Percentiles rank a stretch among this genome's conserved stretches.
Conservation (phyloP, 2,113 vertebrate species). For the Gavialis gangeticus region DNA sequence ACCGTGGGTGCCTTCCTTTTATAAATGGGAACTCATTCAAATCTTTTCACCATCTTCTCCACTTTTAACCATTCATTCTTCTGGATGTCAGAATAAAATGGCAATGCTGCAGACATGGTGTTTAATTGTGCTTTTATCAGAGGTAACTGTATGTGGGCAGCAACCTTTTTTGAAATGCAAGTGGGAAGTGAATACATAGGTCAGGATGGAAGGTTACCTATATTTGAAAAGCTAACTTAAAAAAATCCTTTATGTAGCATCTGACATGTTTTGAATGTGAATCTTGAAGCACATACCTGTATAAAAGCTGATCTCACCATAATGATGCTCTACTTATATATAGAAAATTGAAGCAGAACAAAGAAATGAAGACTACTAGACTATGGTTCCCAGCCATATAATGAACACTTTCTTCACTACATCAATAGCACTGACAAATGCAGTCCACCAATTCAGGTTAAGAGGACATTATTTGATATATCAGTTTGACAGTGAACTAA, state of each 20-base stretch:
- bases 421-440: conserved; percentile 62
- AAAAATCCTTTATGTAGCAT: conserved; percentile 36
- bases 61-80: conserved; percentile 4
- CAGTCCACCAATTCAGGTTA: neutral
- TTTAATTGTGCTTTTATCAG: conserved; percentile 49
- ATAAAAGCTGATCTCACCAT: conserved; percentile 8
- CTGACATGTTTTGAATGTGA: conserved; percentile 27
- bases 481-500: conserved; percentile 50
- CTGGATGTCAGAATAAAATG: conserved; percentile 10
- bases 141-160: conserved; percentile 22
- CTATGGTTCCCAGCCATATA: conserved; percentile 13
- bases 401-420: conserved; percentile 20
- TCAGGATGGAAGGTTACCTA: conserved; percentile 49
- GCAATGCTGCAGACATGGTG: conserved; percentile 7
- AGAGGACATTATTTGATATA: conserved; percentile 47
- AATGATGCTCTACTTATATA: neutral
- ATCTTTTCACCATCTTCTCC: conserved; percentile 31
- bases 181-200: conserved; percentile 38
- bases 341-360: conserved; percentile 46
- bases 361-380: conserved; percentile 19
- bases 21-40: conserved; percentile 47
- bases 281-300: conserved; percentile 8
- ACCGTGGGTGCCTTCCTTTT: conserved; percentile 22
- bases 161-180: conserved; percentile 51
- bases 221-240: conserved; percentile 47